phyloP scores from a whole-genome alignment of 2,113 vertebrate genomes.

The Tenrec ecaudatus region DNA sequence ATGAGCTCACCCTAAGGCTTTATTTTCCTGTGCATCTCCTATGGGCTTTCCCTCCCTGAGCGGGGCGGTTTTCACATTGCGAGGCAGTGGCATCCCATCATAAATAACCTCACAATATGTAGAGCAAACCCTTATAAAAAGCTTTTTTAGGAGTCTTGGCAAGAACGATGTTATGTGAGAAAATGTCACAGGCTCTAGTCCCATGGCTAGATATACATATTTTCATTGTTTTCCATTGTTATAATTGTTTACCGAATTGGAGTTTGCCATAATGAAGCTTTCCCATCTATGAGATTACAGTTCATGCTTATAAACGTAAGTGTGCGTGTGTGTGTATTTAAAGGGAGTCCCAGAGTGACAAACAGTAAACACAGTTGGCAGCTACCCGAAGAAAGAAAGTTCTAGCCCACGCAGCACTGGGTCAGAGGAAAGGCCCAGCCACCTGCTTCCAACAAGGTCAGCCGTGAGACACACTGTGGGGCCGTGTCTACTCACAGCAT shows the following conservation, averaged over 20 bases:
- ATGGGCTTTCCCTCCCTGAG: background rate
- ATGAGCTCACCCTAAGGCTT: background rate
- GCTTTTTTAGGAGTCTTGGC: slow-evolving; percentile 20
- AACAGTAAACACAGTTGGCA: background rate
- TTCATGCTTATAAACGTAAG: background rate
- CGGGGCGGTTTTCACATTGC: slow-evolving; percentile 9
- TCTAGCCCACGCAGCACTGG: background rate
- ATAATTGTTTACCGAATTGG: slow-evolving; percentile 48
- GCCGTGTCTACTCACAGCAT: background rate
- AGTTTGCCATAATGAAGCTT: slow-evolving; percentile 42
- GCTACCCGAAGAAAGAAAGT: background rate
- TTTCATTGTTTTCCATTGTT: slow-evolving; percentile 30
- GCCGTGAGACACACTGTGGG: background rate
- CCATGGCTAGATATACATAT: background rate
- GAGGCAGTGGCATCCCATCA: background rate
- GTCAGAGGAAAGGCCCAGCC: background rate
- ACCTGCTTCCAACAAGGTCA: background rate
- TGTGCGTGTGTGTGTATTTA: background rate
- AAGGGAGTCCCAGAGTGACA: background rate
- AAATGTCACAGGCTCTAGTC: slow-evolving; percentile 43
- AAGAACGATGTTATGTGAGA: slow-evolving; percentile 34
- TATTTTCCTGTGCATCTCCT: background rate
- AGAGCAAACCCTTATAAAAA: slow-evolving; percentile 14
- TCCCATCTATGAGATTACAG: background rate
- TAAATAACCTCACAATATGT: background rate